phyloP scores from a whole-genome alignment of 1,140 invertebrate species.

The Caenorhabditis remanei region DNA sequence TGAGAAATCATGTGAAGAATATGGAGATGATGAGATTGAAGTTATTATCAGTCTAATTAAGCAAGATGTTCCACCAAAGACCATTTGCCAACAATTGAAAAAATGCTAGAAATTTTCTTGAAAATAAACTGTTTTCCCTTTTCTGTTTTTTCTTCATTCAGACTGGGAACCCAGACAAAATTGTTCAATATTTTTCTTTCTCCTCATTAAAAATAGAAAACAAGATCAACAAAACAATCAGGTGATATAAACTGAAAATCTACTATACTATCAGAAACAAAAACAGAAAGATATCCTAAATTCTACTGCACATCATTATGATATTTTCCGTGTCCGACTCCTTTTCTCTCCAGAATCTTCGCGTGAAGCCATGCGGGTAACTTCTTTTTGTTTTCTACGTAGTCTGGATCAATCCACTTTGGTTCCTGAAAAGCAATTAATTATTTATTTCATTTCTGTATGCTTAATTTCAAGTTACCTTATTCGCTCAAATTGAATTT shows the following conservation, averaged over 20 bases:
- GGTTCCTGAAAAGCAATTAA: conserved; percentile 56
- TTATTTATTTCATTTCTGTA: background rate
- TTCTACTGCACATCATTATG: conserved; percentile 42
- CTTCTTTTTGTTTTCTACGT: conserved; percentile 72
- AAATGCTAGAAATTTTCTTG: background rate
- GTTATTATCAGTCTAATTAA: conserved; percentile 30
- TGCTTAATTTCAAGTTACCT: too few species aligned
- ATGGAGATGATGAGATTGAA: conserved; percentile 34
- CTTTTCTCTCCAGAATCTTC: conserved; percentile 61
- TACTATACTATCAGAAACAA: background rate
- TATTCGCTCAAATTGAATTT: too few species aligned
- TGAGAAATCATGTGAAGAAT: conserved; percentile 16
- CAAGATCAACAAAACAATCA: background rate
- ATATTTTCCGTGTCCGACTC: conserved; percentile 16
- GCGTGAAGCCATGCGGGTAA: conserved; percentile 72
- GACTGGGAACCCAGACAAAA: too few species aligned
- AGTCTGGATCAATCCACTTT: conserved; percentile 73
- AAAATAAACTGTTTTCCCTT: too few species aligned
- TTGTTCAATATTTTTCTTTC: too few species aligned
- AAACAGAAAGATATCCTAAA: background rate
- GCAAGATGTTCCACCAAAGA: conserved; percentile 39
- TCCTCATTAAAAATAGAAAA: background rate
- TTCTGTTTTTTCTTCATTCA: too few species aligned
- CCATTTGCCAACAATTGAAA: conserved; percentile 46
- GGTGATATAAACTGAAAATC: background rate